Conservation (phyloP, 2,888 invertebrate genomes). For the Tetramorium bicarinatum region DNA sequence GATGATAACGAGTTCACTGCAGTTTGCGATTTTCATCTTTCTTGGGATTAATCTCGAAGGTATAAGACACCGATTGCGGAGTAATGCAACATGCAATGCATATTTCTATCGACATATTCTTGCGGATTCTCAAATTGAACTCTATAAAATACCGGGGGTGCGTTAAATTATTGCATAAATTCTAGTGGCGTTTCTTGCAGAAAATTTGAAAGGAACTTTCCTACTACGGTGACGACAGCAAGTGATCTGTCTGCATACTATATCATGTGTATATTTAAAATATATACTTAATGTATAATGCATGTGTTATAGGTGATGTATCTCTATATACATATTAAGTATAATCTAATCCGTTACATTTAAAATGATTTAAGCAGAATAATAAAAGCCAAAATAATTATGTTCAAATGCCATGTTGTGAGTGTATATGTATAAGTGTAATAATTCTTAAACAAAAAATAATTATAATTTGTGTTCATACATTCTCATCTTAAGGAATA, state of each 20-base stretch:
- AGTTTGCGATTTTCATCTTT: constrained; percentile 24
- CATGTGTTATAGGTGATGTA: not conserved
- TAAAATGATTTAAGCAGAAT: not conserved
- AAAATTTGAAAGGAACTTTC: not conserved
- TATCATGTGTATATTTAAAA: not conserved
- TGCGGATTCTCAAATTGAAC: not conserved
- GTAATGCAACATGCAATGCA: not conserved
- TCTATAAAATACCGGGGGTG: not conserved
- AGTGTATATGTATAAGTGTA: not conserved
- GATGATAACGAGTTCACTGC: not conserved
- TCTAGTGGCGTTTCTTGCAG: not conserved
- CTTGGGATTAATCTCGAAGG: not conserved
- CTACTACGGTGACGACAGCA: not conserved
- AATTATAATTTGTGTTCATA: not conserved
- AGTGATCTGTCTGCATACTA: not conserved
- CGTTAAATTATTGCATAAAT: constrained; percentile 1
- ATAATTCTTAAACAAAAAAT: not conserved
- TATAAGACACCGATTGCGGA: not conserved
- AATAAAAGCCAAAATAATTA: not conserved
- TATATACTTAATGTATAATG: not conserved
- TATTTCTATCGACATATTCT: not conserved
- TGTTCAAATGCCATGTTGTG: not conserved
- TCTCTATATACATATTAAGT: not conserved
- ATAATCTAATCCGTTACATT: not conserved
- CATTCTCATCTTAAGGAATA: not conserved